Conservation (phyloP, 2,888 invertebrate species). For the Athalia rosae region DNA sequence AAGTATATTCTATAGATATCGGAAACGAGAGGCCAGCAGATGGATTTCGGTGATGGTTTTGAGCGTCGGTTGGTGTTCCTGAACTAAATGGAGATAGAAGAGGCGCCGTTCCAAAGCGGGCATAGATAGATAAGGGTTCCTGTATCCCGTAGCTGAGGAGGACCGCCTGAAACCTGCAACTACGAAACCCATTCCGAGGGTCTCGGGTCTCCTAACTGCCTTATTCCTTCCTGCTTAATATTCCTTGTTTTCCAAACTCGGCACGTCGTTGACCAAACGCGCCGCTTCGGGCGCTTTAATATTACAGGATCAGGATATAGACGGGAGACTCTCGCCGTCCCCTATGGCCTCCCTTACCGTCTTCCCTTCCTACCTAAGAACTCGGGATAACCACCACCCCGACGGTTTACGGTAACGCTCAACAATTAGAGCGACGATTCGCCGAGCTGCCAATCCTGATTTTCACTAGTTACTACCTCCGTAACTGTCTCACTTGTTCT, state of each 20-base stretch:
- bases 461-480: slow-evolving; percentile 5
- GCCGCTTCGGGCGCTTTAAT: no score
- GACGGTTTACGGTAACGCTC: slow-evolving; percentile 14
- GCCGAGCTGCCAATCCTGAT: slow-evolving; percentile 8
- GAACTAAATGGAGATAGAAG: slow-evolving; percentile 47
- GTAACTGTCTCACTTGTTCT: no score
- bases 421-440: slow-evolving; percentile 12
- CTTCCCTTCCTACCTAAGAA: not conserved
- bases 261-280: slow-evolving; percentile 20
- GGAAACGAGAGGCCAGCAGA: slow-evolving; percentile 15
- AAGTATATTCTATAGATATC: slow-evolving; percentile 15
- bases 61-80: slow-evolving; percentile 6
- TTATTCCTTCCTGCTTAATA: slow-evolving; percentile 47
- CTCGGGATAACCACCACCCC: slow-evolving; percentile 11
- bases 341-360: no score
- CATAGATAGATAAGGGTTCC: slow-evolving; percentile 47
- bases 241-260: slow-evolving; percentile 42
- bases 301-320: no score
- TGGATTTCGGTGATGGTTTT: not conserved
- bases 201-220: slow-evolving; percentile 42
- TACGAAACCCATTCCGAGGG: slow-evolving; percentile 46
- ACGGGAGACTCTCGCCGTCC: no score
- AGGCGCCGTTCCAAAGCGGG: slow-evolving; percentile 29
- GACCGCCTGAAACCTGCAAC: not conserved
- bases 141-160: not conserved